Conservation (phyloP, 2,797 vertebrate species). For the Clarias pachynema region DNA sequence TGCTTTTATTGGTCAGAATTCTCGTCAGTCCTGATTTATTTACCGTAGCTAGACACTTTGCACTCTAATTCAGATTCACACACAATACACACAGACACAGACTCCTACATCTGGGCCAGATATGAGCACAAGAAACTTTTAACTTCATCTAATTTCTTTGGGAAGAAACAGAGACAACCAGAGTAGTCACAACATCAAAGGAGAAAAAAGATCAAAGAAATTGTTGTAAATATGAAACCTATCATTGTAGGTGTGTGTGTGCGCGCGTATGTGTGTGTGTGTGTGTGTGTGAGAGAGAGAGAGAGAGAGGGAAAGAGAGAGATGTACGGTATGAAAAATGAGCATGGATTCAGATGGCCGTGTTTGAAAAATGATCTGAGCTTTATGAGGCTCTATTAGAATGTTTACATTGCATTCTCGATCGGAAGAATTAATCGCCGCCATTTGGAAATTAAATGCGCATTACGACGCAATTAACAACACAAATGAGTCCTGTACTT, state of each 20-base stretch:
- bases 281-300: background rate
- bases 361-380: conserved; percentile 77
- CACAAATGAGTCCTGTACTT: conserved; percentile 78
- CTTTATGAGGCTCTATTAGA: conserved; percentile 78
- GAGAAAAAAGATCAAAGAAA: conserved; percentile 71
- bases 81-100: background rate
- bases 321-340: conserved; percentile 61
- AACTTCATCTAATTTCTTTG: conserved; percentile 74
- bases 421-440: conserved; percentile 83
- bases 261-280: background rate
- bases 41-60: conserved; percentile 62
- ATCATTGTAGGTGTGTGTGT: background rate
- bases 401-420: conserved; percentile 83
- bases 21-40: conserved; percentile 98
- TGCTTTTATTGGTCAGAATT: conserved; percentile 98
- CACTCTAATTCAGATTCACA: background rate
- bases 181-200: conserved; percentile 72
- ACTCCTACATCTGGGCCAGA: background rate
- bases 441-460: conserved; percentile 84
- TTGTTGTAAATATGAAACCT: background rate
- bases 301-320: background rate
- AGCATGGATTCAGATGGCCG: conserved; percentile 72
- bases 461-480: conserved; percentile 85
- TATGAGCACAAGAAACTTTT: conserved; percentile 56
- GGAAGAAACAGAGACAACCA: conserved; percentile 71